Conservation (phyloP, 1,140 invertebrate species). For the Drosophila lowei region DNA sequence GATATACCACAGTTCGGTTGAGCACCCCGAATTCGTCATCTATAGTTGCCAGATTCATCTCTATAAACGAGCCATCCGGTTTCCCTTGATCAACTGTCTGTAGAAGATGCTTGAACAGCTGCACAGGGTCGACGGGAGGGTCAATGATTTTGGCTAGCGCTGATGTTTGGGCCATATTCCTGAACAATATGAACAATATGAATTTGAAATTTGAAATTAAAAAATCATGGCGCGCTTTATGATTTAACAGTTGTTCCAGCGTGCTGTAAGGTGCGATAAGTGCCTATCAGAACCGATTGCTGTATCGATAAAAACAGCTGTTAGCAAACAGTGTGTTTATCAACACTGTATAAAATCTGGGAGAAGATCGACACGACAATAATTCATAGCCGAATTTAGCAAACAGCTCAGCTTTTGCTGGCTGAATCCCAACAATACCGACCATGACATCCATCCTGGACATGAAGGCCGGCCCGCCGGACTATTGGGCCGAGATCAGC, state of each 20-base stretch:
- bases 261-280: neutral
- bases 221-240: neutral
- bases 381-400: too few relatives aligned
- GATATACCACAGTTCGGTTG: conserved; percentile 71
- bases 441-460: conserved; percentile 74
- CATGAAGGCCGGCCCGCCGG: conserved; percentile 72
- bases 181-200: neutral
- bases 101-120: conserved; percentile 55
- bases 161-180: conserved; percentile 43
- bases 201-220: neutral
- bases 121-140: conserved; percentile 47
- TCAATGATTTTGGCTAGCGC: conserved; percentile 50
- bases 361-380: too few relatives aligned
- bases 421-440: conserved; percentile 19
- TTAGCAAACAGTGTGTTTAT: too few relatives aligned
- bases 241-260: neutral
- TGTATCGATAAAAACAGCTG: too few relatives aligned
- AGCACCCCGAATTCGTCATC: conserved; percentile 69
- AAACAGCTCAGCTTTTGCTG: conserved; percentile 24
- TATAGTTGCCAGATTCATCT: conserved; percentile 73
- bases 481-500: conserved; percentile 76
- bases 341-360: too few relatives aligned
- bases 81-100: conserved; percentile 7
- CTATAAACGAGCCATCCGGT: neutral
- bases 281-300: too few relatives aligned